Conservation (phyloP, 2,797 vertebrate species). For the Tragopan temminckii region DNA sequence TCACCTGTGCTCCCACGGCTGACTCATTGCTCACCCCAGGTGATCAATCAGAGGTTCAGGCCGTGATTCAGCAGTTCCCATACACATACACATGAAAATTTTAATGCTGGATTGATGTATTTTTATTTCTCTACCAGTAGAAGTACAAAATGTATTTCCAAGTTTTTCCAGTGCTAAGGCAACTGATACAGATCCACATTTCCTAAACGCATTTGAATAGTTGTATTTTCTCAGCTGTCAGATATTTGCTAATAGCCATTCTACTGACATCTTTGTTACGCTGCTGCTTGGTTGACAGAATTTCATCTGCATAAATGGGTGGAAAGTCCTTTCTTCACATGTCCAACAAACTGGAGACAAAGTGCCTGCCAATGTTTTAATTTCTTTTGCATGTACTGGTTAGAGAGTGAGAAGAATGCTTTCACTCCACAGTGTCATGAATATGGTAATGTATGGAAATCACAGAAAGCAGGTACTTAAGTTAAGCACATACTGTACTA, state of each 20-base stretch:
- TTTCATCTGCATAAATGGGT: constrained; percentile 83
- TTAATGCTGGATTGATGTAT: background rate
- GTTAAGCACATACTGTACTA: constrained; percentile 87
- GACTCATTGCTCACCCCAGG: too few species aligned
- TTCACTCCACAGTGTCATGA: constrained; percentile 87
- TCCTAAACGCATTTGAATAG: constrained; percentile 45
- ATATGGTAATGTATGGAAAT: constrained; percentile 93
- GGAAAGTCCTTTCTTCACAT: constrained; percentile 81
- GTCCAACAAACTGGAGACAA: constrained; percentile 88
- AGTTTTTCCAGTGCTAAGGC: constrained; percentile 1
- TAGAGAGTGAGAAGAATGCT: constrained; percentile 85
- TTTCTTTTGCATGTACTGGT: constrained; percentile 85
- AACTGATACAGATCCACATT: constrained; percentile 19
- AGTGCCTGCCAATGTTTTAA: constrained; percentile 87
- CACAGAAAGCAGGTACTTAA: constrained; percentile 87
- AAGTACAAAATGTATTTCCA: background rate
- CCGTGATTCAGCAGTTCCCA: too few species aligned
- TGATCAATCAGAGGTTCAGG: too few species aligned
- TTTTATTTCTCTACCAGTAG: background rate
- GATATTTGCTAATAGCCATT: constrained; percentile 76
- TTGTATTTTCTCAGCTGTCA: constrained; percentile 67
- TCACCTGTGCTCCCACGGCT: too few species aligned
- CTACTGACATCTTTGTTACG: constrained; percentile 76
- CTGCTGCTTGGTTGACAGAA: constrained; percentile 80
- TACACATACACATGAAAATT: background rate